Evolutionary conservation across 2,888 invertebrate genomes (phyloP).

Genomic region (Hylaea fasciaria): DNA sequence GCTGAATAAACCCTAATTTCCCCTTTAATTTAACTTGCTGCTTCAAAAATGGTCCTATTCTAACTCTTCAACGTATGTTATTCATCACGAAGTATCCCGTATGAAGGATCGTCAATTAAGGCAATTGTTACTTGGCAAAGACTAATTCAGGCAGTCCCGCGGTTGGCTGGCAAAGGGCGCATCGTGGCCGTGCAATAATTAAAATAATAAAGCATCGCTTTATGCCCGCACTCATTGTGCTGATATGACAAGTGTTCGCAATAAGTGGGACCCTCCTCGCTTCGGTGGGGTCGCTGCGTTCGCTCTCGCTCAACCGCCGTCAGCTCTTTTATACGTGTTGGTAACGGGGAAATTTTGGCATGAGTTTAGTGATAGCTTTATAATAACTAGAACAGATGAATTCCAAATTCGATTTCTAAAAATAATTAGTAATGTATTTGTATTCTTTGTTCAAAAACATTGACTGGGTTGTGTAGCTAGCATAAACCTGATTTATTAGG

Average conservation of each 20-base stretch:
- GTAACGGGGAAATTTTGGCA: constrained; percentile 32
- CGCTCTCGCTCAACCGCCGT: constrained; percentile 16
- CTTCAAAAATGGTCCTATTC: no score
- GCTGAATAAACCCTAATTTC: no score
- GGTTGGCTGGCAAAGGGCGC: constrained; percentile 74
- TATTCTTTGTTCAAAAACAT: background rate
- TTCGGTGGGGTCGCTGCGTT: constrained; percentile 48
- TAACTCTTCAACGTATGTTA: constrained; percentile 25
- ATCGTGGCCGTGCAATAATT: constrained; percentile 79
- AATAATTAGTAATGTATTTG: background rate
- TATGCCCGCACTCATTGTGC: constrained; percentile 68
- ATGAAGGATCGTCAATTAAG: constrained; percentile 70
- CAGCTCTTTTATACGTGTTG: constrained; percentile 38
- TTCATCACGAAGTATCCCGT: constrained; percentile 35
- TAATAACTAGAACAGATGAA: constrained; percentile 14
- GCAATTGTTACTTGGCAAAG: constrained; percentile 62
- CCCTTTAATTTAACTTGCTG: no score
- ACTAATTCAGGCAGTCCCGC: constrained; percentile 65
- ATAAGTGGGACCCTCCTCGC: constrained; percentile 68
- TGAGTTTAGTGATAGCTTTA: constrained; percentile 19
- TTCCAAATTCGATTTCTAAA: background rate
- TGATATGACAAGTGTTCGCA: constrained; percentile 83
- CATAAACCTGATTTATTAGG: background rate
- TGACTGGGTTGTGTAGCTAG: background rate
- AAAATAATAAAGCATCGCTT: constrained; percentile 82